Base-by-base conservation (phyloP, 2,113 vertebrate species). In the Sphaerodactylus townsendi region DNA sequence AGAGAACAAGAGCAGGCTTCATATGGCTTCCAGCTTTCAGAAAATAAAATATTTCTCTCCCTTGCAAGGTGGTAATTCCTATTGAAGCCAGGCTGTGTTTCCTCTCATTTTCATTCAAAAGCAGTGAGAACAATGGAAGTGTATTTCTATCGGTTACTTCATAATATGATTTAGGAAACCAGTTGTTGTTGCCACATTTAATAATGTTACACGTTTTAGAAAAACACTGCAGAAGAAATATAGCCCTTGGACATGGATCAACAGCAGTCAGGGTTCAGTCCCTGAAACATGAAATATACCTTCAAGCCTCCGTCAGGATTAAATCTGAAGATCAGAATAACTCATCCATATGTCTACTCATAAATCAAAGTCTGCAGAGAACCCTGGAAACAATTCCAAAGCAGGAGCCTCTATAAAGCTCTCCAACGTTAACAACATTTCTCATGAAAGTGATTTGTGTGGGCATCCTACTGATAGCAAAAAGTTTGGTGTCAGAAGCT, bases 71-170 rank as follows among this genome's bases (percentile, higher is more conserved):
- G 48, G 59, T 30, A 69, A 48, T 81, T 86, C 48, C 68, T 74
- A 68, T 28, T 86, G 56, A 82, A 82, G 73, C 66, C 85, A 70
- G n/a, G 50, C 25, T 50, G 65, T 33, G 65, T 48, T 77, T 84
- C 77, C 56, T 30, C 50, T 82, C 53, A 48, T 69, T 82, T 82
- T 65, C 33, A 70, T 86, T 86, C 65, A 71, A 41, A 70, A 62
- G 33, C 73, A 71, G 50, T 19, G 48, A 21, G 7, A 28, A n/a
- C 10, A 77, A 69, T 81, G 41, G 77, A 77, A 86, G 70, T 81
- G 81, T 68, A 68, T 62, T 59, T 81, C 44, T 71, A 84, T 37
- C 28, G 46, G 65, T 82, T 71, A 17, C 53, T 62, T 25, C 37
- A 62, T 48, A 82, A 64, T 86, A 44, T 39, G 30, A 82, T 77